Evolutionary conservation across 2,113 vertebrate genomes (phyloP).

Genomic region (Polypterus senegalus): DNA sequence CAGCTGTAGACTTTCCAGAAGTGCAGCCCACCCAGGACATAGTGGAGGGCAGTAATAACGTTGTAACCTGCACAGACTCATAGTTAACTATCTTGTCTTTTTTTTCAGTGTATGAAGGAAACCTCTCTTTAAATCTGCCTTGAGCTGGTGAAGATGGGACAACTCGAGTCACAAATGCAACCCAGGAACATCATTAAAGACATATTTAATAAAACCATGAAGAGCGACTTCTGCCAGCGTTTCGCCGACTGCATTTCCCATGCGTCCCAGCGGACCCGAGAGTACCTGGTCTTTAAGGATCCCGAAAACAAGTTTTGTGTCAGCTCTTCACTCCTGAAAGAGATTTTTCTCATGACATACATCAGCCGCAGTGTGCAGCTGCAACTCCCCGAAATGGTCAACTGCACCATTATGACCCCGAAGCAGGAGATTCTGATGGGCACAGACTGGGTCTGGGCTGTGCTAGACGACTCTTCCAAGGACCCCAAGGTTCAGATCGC

Average conservation of each 20-base stretch:
- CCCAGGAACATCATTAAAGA: slow-evolving; percentile 22
- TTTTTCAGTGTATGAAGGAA: slow-evolving; percentile 39
- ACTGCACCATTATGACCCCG: slow-evolving; percentile 47
- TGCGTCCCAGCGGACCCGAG: slow-evolving; percentile 37
- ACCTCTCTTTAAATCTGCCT: slow-evolving; percentile 28
- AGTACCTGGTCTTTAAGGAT: slow-evolving; percentile 50
- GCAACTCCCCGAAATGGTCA: slow-evolving; percentile 36
- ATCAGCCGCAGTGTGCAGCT: slow-evolving; percentile 37
- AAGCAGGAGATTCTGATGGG: slow-evolving; percentile 48
- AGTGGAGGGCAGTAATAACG: no score
- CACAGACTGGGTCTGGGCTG: slow-evolving; percentile 53
- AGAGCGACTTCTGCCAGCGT: slow-evolving; percentile 27
- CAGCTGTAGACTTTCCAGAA: no score
- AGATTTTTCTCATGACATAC: slow-evolving; percentile 57
- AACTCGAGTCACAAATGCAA: slow-evolving; percentile 9
- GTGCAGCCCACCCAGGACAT: no score
- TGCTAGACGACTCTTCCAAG: slow-evolving; percentile 38
- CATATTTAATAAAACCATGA: slow-evolving; percentile 18
- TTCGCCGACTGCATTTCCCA: slow-evolving; percentile 37
- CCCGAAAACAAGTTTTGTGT: slow-evolving; percentile 40
- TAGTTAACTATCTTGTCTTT: slow-evolving; percentile 2
- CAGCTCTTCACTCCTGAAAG: slow-evolving; percentile 27
- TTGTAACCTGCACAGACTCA: no score
- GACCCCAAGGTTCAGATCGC: slow-evolving; percentile 47
- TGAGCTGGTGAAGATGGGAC: slow-evolving; percentile 1